Evolutionary conservation across 2,797 vertebrate genomes (phyloP).

Genomic region (Lutjanus campechanus): DNA sequence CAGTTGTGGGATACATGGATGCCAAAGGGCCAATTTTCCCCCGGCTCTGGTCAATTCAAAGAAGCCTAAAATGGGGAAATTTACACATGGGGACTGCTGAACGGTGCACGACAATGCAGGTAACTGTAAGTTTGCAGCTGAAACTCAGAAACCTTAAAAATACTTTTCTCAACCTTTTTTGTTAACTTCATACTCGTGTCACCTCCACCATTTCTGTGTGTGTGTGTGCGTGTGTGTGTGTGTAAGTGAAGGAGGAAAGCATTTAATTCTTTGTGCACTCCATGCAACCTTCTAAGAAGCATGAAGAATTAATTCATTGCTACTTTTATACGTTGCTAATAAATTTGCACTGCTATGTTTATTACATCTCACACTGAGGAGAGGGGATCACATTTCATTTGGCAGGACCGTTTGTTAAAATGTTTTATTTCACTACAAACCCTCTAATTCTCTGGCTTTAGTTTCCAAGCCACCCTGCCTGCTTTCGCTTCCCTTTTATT

Average conservation of each 20-base stretch:
- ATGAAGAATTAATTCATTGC: slow-evolving; percentile 82
- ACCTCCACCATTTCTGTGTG: slow-evolving; percentile 5
- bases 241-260: slow-evolving; percentile 37
- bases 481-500: slow-evolving; percentile 43
- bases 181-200: neutral
- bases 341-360: slow-evolving; percentile 83
- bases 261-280: slow-evolving; percentile 70
- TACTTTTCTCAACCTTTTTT: neutral
- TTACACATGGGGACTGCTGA: neutral
- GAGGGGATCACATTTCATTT: slow-evolving; percentile 80
- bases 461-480: slow-evolving; percentile 77
- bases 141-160: neutral
- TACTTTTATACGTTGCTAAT: slow-evolving; percentile 83
- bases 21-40: slow-evolving; percentile 6
- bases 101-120: neutral
- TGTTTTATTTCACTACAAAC: slow-evolving; percentile 84
- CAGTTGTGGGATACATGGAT: slow-evolving; percentile 7
- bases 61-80: neutral
- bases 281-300: slow-evolving; percentile 70
- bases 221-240: too few species aligned
- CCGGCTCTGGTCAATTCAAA: slow-evolving; percentile 1
- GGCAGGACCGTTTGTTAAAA: slow-evolving; percentile 83
- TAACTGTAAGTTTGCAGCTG: neutral
- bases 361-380: slow-evolving; percentile 83
- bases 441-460: slow-evolving; percentile 77